Evolutionary conservation across 2,797 vertebrate genomes (phyloP).

Genomic region (Yasuhikotakia modesta): DNA sequence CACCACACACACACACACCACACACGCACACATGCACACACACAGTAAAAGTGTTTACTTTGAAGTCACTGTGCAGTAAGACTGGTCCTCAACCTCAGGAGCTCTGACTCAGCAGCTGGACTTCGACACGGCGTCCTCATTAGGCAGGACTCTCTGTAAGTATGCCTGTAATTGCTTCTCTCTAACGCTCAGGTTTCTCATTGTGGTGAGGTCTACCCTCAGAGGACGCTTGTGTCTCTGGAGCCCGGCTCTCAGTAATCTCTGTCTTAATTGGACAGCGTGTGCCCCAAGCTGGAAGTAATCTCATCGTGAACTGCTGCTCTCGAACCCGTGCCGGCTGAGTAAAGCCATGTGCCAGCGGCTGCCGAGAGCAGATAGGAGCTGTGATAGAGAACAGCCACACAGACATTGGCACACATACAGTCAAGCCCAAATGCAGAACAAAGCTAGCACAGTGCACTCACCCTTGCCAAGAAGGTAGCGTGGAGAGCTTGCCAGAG

Average conservation of each 20-base stretch:
- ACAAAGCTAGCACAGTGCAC: background rate
- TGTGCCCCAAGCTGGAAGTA: slow-evolving; percentile 51
- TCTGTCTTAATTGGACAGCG: slow-evolving; percentile 59
- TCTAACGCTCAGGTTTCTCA: slow-evolving; percentile 53
- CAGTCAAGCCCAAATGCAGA: slow-evolving; percentile 9
- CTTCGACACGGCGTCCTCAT: slow-evolving; percentile 44
- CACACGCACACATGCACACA: background rate
- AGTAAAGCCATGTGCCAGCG: slow-evolving; percentile 45
- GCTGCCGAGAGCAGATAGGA: slow-evolving; percentile 51
- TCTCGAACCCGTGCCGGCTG: slow-evolving; percentile 44
- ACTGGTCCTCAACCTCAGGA: background rate
- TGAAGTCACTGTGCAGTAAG: slow-evolving; percentile 14
- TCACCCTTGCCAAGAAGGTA: background rate
- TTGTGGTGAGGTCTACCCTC: slow-evolving; percentile 47
- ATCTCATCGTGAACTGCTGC: slow-evolving; percentile 59
- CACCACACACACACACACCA: slow-evolving; percentile 1
- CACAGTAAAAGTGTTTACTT: background rate
- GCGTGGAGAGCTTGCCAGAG: background rate
- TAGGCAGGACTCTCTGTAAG: slow-evolving; percentile 45
- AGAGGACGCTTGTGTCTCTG: slow-evolving; percentile 50
- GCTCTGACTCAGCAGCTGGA: slow-evolving; percentile 40
- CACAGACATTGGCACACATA: slow-evolving; percentile 26
- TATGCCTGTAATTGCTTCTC: slow-evolving; percentile 45
- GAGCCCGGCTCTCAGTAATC: slow-evolving; percentile 58
- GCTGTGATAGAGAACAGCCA: slow-evolving; percentile 27